Conservation (phyloP, 2,797 vertebrate genomes). For the Pteropus rufus region DNA sequence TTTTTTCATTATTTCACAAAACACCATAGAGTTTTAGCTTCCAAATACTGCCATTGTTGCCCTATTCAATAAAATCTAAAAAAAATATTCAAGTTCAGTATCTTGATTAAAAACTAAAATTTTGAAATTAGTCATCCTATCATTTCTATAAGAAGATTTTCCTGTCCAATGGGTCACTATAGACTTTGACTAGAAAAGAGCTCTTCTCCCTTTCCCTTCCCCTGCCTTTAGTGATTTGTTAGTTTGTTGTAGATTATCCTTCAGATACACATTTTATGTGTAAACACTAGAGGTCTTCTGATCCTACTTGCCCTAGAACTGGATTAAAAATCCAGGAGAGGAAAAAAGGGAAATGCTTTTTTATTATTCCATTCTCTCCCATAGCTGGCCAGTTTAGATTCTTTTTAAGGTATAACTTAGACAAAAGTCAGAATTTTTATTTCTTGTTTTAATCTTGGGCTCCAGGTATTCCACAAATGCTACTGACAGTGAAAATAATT, state of each 20-base stretch:
- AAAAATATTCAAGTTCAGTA: neutral
- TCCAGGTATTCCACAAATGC: neutral
- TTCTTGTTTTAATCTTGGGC: neutral
- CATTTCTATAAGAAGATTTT: neutral
- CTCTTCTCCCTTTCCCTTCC: neutral
- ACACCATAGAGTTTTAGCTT: neutral
- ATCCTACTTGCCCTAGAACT: neutral
- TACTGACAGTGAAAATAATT: neutral
- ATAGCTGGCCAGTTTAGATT: neutral
- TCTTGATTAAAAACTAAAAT: neutral
- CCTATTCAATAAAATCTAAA: neutral
- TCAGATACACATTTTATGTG: neutral
- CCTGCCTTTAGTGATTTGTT: neutral
- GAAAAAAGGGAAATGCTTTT: neutral
- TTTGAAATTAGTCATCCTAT: neutral
- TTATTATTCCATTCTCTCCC: neutral
- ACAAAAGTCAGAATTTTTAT: neutral
- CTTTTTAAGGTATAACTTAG: neutral
- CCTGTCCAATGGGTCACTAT: neutral
- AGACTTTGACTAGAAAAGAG: neutral
- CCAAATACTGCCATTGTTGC: neutral
- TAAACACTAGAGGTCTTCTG: neutral
- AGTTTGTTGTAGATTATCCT: neutral
- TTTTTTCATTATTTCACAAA: constrained; percentile 1
- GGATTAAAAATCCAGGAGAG: neutral